Evolutionary conservation across 2,888 invertebrate genomes (phyloP), one percentile per base, ranked within the genome.

Genomic region (Diarsia dahlii): DNA sequence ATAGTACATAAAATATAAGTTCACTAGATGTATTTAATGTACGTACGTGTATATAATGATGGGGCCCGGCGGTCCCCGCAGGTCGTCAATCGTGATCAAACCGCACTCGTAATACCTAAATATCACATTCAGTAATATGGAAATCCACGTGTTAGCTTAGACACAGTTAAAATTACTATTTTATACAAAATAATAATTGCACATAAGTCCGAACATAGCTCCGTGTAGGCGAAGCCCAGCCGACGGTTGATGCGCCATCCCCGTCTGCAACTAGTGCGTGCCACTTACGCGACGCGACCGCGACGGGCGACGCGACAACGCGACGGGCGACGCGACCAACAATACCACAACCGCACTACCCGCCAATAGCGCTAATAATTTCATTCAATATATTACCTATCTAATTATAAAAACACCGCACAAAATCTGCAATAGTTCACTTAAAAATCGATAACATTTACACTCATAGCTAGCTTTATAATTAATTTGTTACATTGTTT

Each of bases 341-440:
- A 90, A 89, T 88, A 91, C 91, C 92, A 92, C 93, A 92, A 91
- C 92, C 93, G 91, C 92, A 91, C 92, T 92, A 92, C 91, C 92
- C 93, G 92, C 94, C 94, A 92, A 92, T 92, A 94, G 93, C 94
- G 93, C 94, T 95, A 95, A 95, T 95, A 94, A 96, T 96, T 95
- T 95, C 96, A 95, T 96, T 96, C 96, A 96, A 96, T 96, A 96
- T 96, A 96, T 96, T 96, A 96, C 97, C 97, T 97, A 97, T 96
- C 97, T 97, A 97, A 96, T 95, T 96, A 96, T 95, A 96, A 96
- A 96, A 97, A 96, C 96, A 95, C 95, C 95, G 96, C 96, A 95
- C 96, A 96, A 96, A 95, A 95, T 94, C 93, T 96, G 95, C 95
- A 95, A 95, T 95, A 94, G 94, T 95, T 94, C 94, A 96, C 96